phyloP scores from a whole-genome alignment of 2,113 vertebrate species.

The Hydrochoerus hydrochaeris region DNA sequence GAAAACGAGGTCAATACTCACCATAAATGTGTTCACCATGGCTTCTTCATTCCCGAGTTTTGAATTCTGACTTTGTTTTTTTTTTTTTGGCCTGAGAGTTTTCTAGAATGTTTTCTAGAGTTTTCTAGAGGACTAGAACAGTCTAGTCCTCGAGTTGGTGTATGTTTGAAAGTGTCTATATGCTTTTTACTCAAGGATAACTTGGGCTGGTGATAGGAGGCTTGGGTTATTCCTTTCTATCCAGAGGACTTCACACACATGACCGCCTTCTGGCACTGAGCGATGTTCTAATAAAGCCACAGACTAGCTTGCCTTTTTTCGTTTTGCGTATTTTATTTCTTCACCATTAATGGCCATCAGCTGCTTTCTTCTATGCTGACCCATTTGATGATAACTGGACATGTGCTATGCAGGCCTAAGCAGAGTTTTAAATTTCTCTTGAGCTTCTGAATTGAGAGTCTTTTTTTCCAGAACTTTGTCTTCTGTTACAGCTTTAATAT shows the following conservation, averaged over 20 bases:
- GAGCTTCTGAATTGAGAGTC: slow-evolving; percentile 16
- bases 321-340: not conserved
- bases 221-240: not conserved
- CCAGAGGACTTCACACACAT: not conserved
- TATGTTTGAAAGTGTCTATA: not conserved
- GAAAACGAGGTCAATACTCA: slow-evolving; percentile 60
- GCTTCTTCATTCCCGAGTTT: not conserved
- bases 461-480: slow-evolving; percentile 29
- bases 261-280: not conserved
- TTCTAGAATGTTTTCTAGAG: too few species aligned
- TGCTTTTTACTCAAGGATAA: slow-evolving; percentile 2
- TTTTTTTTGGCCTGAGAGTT: not conserved
- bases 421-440: not conserved
- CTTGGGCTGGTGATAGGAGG: not conserved
- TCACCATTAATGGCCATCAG: not conserved
- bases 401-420: not conserved
- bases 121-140: not conserved
- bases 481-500: not conserved
- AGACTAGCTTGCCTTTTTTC: not conserved
- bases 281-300: not conserved
- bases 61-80: slow-evolving; percentile 12
- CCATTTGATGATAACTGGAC: not conserved
- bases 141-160: not conserved
- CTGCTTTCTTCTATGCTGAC: not conserved
- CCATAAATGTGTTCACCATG: not conserved